These are phyloP conservation scores for Rotaria socialis DNA, from an alignment of 2,888 invertebrate species.

Conservation along the genomic window DNA sequence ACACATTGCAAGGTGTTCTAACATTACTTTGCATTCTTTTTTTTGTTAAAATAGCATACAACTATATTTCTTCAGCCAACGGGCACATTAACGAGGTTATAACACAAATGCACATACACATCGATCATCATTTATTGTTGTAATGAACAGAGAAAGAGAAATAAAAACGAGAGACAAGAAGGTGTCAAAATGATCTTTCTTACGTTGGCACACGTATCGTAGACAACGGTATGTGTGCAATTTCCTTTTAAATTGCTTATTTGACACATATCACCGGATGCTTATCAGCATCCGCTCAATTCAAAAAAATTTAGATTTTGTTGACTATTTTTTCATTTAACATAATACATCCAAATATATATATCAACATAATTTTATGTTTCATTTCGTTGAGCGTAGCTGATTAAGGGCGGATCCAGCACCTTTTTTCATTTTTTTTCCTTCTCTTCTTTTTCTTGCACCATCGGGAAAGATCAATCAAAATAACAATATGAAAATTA, in stretches of 20 bases:
- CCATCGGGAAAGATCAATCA: slow-evolving; percentile 4
- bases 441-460: background rate
- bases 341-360: background rate
- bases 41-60: slow-evolving; percentile 12
- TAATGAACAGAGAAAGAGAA: background rate
- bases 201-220: slow-evolving; percentile 9
- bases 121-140: slow-evolving; percentile 18
- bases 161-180: background rate
- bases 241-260: background rate
- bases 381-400: background rate
- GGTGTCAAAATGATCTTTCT: slow-evolving; percentile 26
- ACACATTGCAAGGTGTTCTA: slow-evolving; percentile 17
- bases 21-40: slow-evolving; percentile 23
- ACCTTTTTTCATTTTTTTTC: background rate
- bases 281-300: slow-evolving; percentile 12
- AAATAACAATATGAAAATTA: slow-evolving; percentile 18
- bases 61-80: slow-evolving; percentile 17
- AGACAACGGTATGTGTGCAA: background rate
- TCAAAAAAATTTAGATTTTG: background rate
- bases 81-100: slow-evolving; percentile 7
- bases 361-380: background rate
- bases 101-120: background rate
- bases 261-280: slow-evolving; percentile 7
- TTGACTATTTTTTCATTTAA: background rate
- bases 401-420: background rate